These are phyloP conservation scores for Synergus itoensis DNA, from an alignment of 2,888 invertebrate genomes.

Conservation along the genomic window DNA sequence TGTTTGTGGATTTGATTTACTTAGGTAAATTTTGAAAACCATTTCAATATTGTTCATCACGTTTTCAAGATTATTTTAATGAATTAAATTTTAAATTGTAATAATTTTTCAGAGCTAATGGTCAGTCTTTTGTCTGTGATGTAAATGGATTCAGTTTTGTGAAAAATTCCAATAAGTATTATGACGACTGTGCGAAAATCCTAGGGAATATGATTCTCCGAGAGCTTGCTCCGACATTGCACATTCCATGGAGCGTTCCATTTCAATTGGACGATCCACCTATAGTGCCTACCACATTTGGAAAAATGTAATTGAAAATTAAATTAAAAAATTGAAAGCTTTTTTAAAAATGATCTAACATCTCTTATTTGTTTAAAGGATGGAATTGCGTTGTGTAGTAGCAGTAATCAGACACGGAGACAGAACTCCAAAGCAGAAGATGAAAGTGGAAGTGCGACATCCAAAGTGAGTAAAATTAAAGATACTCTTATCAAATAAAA, in stretches of 20 bases:
- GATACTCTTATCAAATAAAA: neutral
- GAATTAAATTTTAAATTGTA: constrained; percentile 3
- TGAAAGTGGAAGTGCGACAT: constrained; percentile 99
- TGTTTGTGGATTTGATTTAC: constrained; percentile 98
- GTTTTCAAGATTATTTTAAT: neutral
- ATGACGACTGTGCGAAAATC: constrained; percentile 99
- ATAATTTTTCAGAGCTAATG: constrained; percentile 89
- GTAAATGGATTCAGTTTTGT: constrained; percentile 99
- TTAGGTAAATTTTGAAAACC: constrained; percentile 81
- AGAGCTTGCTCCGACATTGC: constrained; percentile 95
- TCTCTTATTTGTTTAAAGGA: constrained; percentile 77
- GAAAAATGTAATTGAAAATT: constrained; percentile 87
- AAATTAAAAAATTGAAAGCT: neutral
- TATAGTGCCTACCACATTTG: constrained; percentile 98
- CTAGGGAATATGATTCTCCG: constrained; percentile 98
- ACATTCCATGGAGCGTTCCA: constrained; percentile 98
- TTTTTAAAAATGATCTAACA: neutral
- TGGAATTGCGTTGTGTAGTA: constrained; percentile 95
- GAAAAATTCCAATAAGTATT: constrained; percentile 99
- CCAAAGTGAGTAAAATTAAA: constrained; percentile 84
- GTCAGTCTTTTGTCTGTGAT: constrained; percentile 99
- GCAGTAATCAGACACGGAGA: constrained; percentile 99
- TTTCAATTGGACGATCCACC: constrained; percentile 99
- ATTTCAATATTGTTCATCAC: neutral
- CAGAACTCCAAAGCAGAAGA: constrained; percentile 99